Base-by-base conservation (phyloP, 2,888 invertebrate species). In the Cepaea hortensis region DNA sequence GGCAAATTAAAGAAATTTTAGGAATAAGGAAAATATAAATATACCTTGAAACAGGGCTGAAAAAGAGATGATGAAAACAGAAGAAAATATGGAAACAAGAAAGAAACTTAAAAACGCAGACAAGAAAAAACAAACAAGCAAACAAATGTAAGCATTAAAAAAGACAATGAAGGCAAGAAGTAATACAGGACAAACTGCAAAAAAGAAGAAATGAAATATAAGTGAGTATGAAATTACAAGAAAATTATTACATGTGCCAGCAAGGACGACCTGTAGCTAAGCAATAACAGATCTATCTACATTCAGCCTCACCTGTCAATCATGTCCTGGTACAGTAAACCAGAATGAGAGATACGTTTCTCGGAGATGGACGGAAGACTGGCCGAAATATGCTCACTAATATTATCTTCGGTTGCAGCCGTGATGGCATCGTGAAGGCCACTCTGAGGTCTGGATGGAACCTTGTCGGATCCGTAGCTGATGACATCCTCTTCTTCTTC, bases 381-480 rank as follows among this genome's bases (percentile, higher is more conserved):
- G 82, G 80, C 88, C 3, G 89, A 88, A 11, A 90, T 88, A 20
- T 89, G 89, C 76, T 90, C 90, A 68, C 90, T 91, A 75, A 91
- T 89, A 55, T 90, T 90, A 9, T 90, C 90, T 11, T 90, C 90
- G 13, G 73, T 83, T 15, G 73, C 84, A 76, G 61, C 85, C 7
- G 80, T 62, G 1, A 65, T 70, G 2, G 79, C 65, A 48, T 81
- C 83, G 18, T 18, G 61, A 65, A 77, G 81, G 9, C 85, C 82
- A 55, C 81, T 86, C 61, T 77, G 82, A 13, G 88, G 48, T 86
- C 84, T 87, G 85, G 86, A 89, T 5, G 92, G 89, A 20, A 90
- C 90, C 23, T 89, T 88, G 82, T 92, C 92, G 3, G 90, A 90
- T 75, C 90, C 90, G 50, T 88, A 89, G n/a, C 88, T 89, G 62